phyloP scores from a whole-genome alignment of 2,113 vertebrate genomes.

The Hydropotes inermis region DNA sequence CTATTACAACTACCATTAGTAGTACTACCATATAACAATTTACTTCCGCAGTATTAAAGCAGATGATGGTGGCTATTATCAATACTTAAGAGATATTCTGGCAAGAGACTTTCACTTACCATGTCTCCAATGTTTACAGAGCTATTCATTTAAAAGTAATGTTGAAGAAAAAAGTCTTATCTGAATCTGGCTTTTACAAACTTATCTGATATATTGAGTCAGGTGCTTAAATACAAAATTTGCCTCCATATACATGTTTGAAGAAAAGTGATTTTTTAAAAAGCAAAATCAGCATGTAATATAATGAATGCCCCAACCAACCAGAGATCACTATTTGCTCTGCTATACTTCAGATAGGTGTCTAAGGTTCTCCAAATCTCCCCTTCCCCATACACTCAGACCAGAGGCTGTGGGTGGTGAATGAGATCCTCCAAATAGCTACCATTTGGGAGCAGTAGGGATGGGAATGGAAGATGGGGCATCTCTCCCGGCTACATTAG shows the following conservation, averaged over 20 bases:
- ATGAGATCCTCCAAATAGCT: neutral
- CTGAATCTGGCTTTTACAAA: neutral
- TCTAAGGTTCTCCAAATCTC: neutral
- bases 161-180: neutral
- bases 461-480: neutral
- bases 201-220: neutral
- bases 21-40: neutral
- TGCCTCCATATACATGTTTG: neutral
- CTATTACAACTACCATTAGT: neutral
- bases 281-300: neutral
- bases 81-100: neutral
- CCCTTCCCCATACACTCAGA: neutral
- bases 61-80: neutral
- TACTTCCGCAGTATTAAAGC: neutral
- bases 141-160: neutral
- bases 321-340: neutral
- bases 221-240: neutral
- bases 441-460: neutral
- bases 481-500: neutral
- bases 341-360: neutral
- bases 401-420: neutral
- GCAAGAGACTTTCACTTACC: neutral
- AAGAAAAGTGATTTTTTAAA: neutral
- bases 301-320: neutral
- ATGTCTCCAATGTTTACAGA: neutral